Conservation (phyloP, 2,113 vertebrate genomes). For the Oryzias woworae region DNA sequence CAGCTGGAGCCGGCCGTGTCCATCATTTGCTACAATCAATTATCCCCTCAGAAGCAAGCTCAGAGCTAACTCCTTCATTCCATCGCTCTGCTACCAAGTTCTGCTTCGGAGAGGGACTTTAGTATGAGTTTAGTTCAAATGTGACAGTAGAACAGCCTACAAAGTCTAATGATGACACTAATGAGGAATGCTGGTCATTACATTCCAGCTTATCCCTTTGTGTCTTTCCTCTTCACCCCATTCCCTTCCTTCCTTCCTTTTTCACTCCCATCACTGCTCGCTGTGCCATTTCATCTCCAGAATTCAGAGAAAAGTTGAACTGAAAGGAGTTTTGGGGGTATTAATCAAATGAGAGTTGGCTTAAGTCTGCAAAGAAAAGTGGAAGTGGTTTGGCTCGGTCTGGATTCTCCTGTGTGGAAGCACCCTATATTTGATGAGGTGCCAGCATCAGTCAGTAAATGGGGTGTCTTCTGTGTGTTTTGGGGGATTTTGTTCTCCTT, state of each 20-base stretch:
- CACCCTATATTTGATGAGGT: slow-evolving; percentile 18
- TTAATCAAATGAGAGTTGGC: slow-evolving; percentile 13
- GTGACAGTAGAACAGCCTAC: slow-evolving; percentile 6
- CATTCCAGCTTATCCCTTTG: slow-evolving; percentile 13
- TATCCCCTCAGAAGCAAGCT: slow-evolving; percentile 19
- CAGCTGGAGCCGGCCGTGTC: slow-evolving; percentile 18
- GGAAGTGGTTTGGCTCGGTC: neutral
- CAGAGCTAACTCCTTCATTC: slow-evolving; percentile 6
- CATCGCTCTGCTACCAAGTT: slow-evolving; percentile 6
- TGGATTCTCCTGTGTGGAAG: slow-evolving; percentile 20
- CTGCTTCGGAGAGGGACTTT: neutral
- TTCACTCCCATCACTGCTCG: neutral
- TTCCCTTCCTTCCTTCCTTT: neutral
- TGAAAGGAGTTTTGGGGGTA: slow-evolving; percentile 14
- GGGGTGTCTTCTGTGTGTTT: slow-evolving; percentile 25
- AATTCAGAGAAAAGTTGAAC: too few species aligned
- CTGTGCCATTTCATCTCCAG: neutral
- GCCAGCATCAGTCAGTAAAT: slow-evolving; percentile 35
- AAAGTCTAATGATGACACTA: slow-evolving; percentile 55
- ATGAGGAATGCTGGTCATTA: slow-evolving; percentile 49
- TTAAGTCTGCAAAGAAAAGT: neutral
- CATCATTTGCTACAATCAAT: slow-evolving; percentile 20
- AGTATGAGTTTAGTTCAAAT: slow-evolving; percentile 19
- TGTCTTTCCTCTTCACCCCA: neutral
- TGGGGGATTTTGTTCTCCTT: slow-evolving; percentile 41